phyloP scores from a whole-genome alignment of 2,888 invertebrate species.

The Chloromyia formosa region DNA sequence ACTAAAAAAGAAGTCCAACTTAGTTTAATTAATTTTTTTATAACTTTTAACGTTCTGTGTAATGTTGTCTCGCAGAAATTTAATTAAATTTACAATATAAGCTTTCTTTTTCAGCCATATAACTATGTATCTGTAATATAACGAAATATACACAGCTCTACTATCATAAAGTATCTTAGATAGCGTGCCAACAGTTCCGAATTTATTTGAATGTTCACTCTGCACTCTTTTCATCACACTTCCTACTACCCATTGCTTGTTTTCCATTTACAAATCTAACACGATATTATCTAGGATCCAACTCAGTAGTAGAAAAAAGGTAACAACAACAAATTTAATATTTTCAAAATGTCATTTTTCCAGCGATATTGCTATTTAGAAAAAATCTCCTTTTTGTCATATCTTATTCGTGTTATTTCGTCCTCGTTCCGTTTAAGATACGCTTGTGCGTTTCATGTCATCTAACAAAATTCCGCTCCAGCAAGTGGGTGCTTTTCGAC shows the following conservation, averaged over 20 bases:
- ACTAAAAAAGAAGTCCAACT: neutral
- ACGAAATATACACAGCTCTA: neutral
- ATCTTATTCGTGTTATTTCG: neutral
- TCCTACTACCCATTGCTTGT: too few species aligned
- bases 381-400: slow-evolving; percentile 2
- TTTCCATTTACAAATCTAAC: neutral
- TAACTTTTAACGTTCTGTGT: neutral
- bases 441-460: neutral
- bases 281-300: neutral
- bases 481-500: neutral
- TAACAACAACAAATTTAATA: slow-evolving; percentile 25
- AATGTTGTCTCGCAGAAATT: neutral
- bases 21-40: slow-evolving; percentile 2
- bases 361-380: slow-evolving; percentile 24
- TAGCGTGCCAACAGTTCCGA: neutral
- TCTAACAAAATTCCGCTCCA: neutral
- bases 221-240: neutral
- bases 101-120: too few species aligned
- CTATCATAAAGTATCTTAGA: neutral
- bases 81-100: slow-evolving; percentile 13
- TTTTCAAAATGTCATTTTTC: slow-evolving; percentile 35
- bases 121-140: too few species aligned
- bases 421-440: neutral
- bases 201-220: neutral
- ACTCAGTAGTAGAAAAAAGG: neutral